A percentile compares a stretch with the other conserved stretches of the same genome.
phyloP scores from a whole-genome alignment of 2,113 vertebrate genomes.

The Onychostoma macrolepis region DNA sequence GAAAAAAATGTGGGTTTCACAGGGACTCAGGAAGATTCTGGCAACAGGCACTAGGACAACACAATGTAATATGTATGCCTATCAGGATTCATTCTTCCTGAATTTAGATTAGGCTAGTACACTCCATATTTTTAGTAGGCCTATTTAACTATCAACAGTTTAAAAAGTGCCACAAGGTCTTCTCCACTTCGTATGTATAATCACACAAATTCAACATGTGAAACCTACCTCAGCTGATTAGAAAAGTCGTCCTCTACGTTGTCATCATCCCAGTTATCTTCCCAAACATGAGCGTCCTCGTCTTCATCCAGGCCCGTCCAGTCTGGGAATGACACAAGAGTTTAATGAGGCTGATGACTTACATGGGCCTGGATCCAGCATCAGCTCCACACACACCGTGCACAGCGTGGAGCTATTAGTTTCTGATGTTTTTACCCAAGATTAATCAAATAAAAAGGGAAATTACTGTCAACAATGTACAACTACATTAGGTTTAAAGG shows the following conservation, averaged over 20 bases:
- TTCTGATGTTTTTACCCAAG: not conserved
- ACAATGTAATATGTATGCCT: not conserved
- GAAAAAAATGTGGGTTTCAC: not conserved
- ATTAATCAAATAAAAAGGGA: not conserved
- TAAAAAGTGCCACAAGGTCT: not conserved
- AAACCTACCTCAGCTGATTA: conserved; percentile 90
- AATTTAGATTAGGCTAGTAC: not conserved
- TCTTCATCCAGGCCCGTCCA: conserved; percentile 98
- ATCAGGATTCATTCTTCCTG: not conserved
- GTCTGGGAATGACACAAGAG: conserved; percentile 73
- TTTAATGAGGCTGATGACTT: not conserved
- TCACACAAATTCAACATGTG: not conserved
- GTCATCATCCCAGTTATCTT: conserved; percentile 99
- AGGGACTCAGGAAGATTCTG: not conserved
- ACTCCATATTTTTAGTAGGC: not conserved
- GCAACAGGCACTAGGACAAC: not conserved
- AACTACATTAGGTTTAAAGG: not conserved
- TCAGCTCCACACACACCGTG: not conserved
- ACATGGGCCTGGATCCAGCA: not conserved
- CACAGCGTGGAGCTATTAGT: not conserved
- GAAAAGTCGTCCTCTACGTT: conserved; percentile 99
- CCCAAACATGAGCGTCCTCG: conserved; percentile 98
- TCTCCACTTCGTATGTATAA: not conserved
- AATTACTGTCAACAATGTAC: not conserved
- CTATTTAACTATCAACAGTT: not conserved